These are phyloP conservation scores for Cossypha niveicapilla DNA, from an alignment of 2,797 vertebrate species.

Conservation along the genomic window DNA sequence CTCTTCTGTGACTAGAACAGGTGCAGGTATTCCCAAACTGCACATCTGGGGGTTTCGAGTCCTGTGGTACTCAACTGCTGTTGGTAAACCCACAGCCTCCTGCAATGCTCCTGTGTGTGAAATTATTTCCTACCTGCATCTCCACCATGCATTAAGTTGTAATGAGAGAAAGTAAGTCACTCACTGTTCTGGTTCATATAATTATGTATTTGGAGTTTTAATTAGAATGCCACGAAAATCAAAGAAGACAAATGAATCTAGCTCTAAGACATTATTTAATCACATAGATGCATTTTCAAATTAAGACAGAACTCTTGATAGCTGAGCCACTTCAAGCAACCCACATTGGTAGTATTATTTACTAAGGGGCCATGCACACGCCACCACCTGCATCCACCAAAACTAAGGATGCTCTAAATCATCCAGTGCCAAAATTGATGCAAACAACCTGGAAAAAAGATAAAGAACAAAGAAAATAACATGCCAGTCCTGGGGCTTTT, in stretches of 20 bases:
- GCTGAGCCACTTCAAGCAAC: conserved; percentile 37
- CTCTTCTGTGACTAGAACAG: neutral
- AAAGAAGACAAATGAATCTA: conserved; percentile 38
- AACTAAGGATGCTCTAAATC: conserved; percentile 50
- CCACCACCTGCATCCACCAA: conserved; percentile 50
- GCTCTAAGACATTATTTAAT: conserved; percentile 60
- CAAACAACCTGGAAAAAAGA: conserved; percentile 38
- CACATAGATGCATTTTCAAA: conserved; percentile 37
- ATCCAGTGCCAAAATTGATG: conserved; percentile 55
- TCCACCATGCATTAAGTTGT: neutral
- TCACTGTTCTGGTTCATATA: conserved; percentile 27
- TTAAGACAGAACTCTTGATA: conserved; percentile 57
- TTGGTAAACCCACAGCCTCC: neutral
- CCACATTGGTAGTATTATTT: conserved; percentile 37
- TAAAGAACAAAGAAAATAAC: conserved; percentile 61
- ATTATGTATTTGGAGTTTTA: conserved; percentile 33
- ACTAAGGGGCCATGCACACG: neutral
- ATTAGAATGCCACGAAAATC: conserved; percentile 15
- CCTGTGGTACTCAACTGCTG: neutral
- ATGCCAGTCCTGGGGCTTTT: neutral
- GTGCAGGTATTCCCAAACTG: neutral
- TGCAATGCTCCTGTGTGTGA: neutral
- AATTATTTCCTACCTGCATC: neutral
- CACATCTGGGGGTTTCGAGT: neutral
- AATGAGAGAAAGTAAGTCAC: neutral